Conservation (phyloP, 2,797 vertebrate species). For the Amphiprion clarkii region DNA sequence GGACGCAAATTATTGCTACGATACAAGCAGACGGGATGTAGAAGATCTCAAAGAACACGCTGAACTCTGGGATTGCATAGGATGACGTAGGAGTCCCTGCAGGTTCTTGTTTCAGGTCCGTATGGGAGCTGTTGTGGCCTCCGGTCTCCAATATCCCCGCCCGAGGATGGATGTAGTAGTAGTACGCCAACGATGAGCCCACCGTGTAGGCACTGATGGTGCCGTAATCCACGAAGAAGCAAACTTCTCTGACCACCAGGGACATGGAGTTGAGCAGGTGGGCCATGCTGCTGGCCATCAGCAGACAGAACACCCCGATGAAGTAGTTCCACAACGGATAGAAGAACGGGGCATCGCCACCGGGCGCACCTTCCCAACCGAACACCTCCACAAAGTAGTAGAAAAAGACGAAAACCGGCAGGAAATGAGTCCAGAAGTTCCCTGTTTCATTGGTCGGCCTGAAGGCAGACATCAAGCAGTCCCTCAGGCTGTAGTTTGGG, state of each 20-base stretch:
- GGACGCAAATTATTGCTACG: conserved; percentile 83
- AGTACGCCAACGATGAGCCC: conserved; percentile 80
- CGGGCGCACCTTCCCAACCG: conserved; percentile 71
- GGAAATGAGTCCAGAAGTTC: conserved; percentile 91
- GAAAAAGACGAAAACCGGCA: conserved; percentile 84
- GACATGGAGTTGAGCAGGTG: conserved; percentile 89
- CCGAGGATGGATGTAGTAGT: conserved; percentile 81
- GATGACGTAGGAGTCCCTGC: background rate
- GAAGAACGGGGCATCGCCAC: conserved; percentile 76
- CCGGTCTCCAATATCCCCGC: conserved; percentile 66
- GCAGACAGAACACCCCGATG: conserved; percentile 82
- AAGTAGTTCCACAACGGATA: conserved; percentile 88
- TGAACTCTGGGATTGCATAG: conserved; percentile 41
- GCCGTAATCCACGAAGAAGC: conserved; percentile 88
- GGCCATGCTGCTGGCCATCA: conserved; percentile 85
- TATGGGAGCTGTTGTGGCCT: conserved; percentile 48
- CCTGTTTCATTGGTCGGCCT: conserved; percentile 89
- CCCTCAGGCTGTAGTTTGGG: conserved; percentile 85
- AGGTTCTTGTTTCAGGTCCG: background rate
- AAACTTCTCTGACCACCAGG: conserved; percentile 81
- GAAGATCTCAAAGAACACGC: conserved; percentile 78
- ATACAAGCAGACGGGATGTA: conserved; percentile 86
- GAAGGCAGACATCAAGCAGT: conserved; percentile 87
- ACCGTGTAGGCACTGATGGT: conserved; percentile 84
- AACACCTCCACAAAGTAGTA: conserved; percentile 85